Percentiles rank a stretch among this genome's conserved stretches.
Evolutionary conservation across 2,113 vertebrate species (phyloP).

Genomic region (Pygoscelis antarcticus): DNA sequence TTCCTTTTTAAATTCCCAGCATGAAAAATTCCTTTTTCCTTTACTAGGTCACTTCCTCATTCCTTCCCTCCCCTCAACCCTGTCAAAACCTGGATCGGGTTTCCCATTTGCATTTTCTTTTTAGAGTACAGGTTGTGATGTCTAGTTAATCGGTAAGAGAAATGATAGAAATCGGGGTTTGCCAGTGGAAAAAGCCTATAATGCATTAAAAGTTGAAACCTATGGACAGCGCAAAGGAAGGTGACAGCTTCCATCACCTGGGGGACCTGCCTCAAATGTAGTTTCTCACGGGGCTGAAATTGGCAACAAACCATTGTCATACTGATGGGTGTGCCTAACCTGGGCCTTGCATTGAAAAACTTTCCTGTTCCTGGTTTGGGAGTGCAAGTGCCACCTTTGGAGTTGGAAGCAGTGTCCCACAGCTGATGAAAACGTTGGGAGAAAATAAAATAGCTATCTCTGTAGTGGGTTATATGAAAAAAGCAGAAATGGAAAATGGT

Average conservation of each 20-base stretch:
- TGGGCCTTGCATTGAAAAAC: background rate
- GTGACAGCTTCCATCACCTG: background rate
- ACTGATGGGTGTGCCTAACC: background rate
- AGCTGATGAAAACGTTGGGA: background rate
- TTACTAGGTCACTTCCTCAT: background rate
- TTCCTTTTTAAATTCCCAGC: background rate
- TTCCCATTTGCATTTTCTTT: background rate
- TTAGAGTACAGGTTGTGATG: accelerated
- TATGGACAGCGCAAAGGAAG: background rate
- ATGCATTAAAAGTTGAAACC: background rate
- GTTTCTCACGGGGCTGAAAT: background rate
- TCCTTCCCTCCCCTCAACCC: background rate
- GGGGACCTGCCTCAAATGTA: no score
- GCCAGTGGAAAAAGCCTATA: background rate
- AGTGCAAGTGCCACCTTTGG: background rate
- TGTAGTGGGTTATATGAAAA: accelerated
- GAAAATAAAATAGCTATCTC: background rate
- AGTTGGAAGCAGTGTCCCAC: background rate
- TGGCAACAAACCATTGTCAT: background rate
- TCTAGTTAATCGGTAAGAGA: background rate
- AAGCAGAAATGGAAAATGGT: background rate
- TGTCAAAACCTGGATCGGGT: background rate
- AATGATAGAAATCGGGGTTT: background rate
- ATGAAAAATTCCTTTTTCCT: background rate
- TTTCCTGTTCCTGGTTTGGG: background rate